Conservation (phyloP, 2,888 invertebrate species). For the Shargacucullia verbasci region DNA sequence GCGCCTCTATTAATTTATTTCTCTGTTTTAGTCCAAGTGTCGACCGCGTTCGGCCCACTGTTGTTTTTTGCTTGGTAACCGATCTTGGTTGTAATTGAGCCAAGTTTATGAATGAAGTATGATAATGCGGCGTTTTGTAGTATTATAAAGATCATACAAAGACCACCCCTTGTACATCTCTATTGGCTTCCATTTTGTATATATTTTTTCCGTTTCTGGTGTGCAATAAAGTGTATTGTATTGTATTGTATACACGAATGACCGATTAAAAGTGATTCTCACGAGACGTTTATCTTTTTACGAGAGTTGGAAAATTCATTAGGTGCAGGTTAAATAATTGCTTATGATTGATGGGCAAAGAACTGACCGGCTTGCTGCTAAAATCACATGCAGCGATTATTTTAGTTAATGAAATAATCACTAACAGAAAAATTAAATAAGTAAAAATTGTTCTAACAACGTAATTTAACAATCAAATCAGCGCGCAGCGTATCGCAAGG, state of each 20-base stretch:
- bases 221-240: too few species aligned
- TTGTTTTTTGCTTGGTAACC: conserved; percentile 1
- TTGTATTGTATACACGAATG: conserved; percentile 9
- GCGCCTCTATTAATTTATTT: conserved; percentile 16
- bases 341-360: background rate
- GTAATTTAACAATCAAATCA: too few species aligned
- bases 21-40: conserved; percentile 10
- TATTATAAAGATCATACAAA: conserved; percentile 10
- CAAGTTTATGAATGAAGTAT: conserved; percentile 8
- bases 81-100: conserved; percentile 3
- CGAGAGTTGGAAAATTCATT: conserved; percentile 2
- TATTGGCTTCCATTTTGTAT: too few species aligned
- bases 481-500: too few species aligned
- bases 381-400: background rate
- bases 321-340: background rate
- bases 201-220: too few species aligned
- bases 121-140: conserved; percentile 4
- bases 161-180: too few species aligned
- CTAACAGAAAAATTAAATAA: too few species aligned
- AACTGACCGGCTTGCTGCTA: background rate
- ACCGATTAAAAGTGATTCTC: conserved; percentile 6
- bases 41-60: conserved; percentile 7
- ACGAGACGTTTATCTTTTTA: conserved; percentile 1
- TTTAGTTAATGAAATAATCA: too few species aligned
- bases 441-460: too few species aligned